Percentiles rank a stretch among this genome's conserved stretches.
These are phyloP conservation scores for Thamnaconus septentrionalis DNA, from an alignment of 2,113 vertebrate genomes.

Conservation along the genomic window DNA sequence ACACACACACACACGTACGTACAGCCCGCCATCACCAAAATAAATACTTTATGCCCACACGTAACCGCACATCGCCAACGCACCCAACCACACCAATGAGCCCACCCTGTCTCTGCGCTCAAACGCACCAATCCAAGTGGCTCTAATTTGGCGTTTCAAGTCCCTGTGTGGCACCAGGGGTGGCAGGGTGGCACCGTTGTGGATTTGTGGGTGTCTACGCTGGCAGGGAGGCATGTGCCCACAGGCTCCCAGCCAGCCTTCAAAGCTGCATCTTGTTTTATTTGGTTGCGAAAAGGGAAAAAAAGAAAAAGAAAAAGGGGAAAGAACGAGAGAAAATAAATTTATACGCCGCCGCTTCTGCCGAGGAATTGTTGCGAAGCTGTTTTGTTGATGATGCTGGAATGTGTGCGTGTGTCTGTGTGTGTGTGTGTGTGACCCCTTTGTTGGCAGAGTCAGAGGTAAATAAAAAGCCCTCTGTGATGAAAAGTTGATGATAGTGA, in stretches of 20 bases:
- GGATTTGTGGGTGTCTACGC: constrained; percentile 57
- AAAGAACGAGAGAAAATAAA: not conserved
- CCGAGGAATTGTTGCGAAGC: constrained; percentile 23
- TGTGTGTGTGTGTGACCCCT: not conserved
- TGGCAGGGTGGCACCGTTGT: constrained; percentile 60
- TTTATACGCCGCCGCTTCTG: constrained; percentile 41
- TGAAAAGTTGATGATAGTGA: too few relatives aligned
- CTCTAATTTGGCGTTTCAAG: constrained; percentile 63
- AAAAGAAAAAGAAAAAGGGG: too few relatives aligned
- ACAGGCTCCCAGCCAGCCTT: constrained; percentile 58
- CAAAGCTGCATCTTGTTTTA: constrained; percentile 41
- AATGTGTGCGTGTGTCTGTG: not conserved
- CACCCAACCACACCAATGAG: constrained; percentile 59
- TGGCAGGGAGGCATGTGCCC: constrained; percentile 48
- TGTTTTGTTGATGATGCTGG: constrained; percentile 1
- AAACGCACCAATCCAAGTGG: constrained; percentile 42
- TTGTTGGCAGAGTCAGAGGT: too few relatives aligned
- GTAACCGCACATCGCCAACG: constrained; percentile 61
- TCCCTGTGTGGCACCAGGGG: constrained; percentile 63
- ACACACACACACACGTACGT: constrained; percentile 24
- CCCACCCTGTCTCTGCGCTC: constrained; percentile 65
- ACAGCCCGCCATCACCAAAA: constrained; percentile 42
- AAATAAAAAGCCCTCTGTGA: too few relatives aligned
- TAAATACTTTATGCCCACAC: constrained; percentile 66
- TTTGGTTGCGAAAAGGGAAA: constrained; percentile 13